Evolutionary conservation across 2,113 vertebrate genomes (phyloP).

Genomic region (Xenopus tropicalis): UCB_Xtro_10.0 CM004443.2:49789001-49789500

Average conservation of each 20-base stretch:
- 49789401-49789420: not conserved
- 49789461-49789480: too few species aligned
- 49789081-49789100: constrained; percentile 45
- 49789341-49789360: not conserved
- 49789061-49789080: constrained; percentile 40
- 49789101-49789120: constrained; percentile 43
- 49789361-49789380: too few species aligned
- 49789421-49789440: not conserved
- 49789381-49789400: not conserved
- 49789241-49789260: constrained; percentile 13
- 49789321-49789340: constrained; percentile 3
- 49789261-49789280: constrained; percentile 9
- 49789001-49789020: constrained; percentile 14
- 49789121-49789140: constrained; percentile 49
- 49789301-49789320: not conserved
- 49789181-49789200: constrained; percentile 46
- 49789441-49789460: not conserved
- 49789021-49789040: constrained; percentile 39
- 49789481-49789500: too few species aligned
- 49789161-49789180: constrained; percentile 20
- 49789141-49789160: constrained; percentile 37
- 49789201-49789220: constrained; percentile 29
- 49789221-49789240: constrained; percentile 37
- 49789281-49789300: constrained; percentile 15
- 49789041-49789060: constrained; percentile 34